Conservation (phyloP, 2,888 invertebrate genomes). For the Amaurobius ferox region DNA sequence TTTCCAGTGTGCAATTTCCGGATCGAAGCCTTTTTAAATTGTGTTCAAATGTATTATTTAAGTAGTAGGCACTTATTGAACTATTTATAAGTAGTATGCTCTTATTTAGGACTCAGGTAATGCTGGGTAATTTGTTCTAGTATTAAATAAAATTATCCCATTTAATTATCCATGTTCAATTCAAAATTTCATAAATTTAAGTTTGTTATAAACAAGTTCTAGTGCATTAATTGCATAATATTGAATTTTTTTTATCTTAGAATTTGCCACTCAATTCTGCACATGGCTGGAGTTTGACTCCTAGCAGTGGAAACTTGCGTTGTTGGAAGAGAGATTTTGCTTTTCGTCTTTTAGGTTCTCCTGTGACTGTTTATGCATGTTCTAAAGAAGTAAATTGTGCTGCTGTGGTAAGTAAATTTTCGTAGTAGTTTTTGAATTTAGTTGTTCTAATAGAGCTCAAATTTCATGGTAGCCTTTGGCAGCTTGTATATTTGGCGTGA, state of each 20-base stretch:
- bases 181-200: neutral
- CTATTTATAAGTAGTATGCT: too few species aligned
- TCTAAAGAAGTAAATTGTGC: slow-evolving; percentile 53
- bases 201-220: neutral
- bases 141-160: too few species aligned
- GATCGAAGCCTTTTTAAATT: too few species aligned
- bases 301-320: slow-evolving; percentile 44
- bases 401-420: slow-evolving; percentile 47
- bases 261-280: slow-evolving; percentile 59
- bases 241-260: slow-evolving; percentile 23
- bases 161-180: too few species aligned
- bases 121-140: too few species aligned
- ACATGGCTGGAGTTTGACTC: slow-evolving; percentile 59
- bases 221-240: neutral
- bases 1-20: too few species aligned
- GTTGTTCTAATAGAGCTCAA: too few species aligned
- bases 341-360: slow-evolving; percentile 52
- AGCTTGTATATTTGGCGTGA: too few species aligned
- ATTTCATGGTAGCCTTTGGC: too few species aligned
- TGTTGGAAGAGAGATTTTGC: slow-evolving; percentile 70
- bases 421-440: neutral
- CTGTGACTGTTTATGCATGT: slow-evolving; percentile 58
- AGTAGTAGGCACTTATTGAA: too few species aligned
- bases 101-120: too few species aligned
- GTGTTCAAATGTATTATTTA: too few species aligned